A percentile compares a stretch with the other conserved stretches of the same genome.
Evolutionary conservation across 2,888 invertebrate species (phyloP).

Genomic region (Dryadula phaetusa): DNA sequence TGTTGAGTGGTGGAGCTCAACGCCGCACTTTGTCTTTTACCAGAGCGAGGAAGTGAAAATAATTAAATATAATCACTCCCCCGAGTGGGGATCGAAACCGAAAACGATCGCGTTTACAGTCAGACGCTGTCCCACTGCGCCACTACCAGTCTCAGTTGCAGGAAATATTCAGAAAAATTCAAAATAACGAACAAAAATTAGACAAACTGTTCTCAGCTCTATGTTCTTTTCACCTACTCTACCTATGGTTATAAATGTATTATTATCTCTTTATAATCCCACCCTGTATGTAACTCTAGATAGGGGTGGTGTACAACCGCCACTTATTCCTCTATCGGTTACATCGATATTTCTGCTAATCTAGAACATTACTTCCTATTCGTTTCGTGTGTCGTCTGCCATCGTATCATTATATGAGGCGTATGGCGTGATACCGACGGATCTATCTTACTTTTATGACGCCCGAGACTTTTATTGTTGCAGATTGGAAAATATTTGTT

Average conservation of each 20-base stretch:
- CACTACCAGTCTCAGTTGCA: too few relatives aligned
- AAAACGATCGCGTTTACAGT: too few relatives aligned
- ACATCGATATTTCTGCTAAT: slow-evolving; percentile 41
- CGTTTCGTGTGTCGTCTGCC: slow-evolving; percentile 34
- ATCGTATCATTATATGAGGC: slow-evolving; percentile 39
- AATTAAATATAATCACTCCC: too few relatives aligned
- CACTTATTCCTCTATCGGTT: slow-evolving; percentile 27
- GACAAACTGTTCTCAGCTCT: too few relatives aligned
- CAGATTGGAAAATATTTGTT: slow-evolving; percentile 29
- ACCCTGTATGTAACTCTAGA: background rate
- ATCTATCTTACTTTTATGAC: slow-evolving; percentile 32
- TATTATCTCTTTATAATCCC: slow-evolving; percentile 16
- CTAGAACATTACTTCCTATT: slow-evolving; percentile 45
- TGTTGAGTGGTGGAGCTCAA: too few relatives aligned
- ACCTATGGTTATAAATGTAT: background rate
- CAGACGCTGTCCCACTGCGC: too few relatives aligned
- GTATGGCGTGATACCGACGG: slow-evolving; percentile 34
- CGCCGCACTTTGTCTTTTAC: too few relatives aligned
- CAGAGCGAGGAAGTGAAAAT: too few relatives aligned
- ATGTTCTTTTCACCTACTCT: too few relatives aligned
- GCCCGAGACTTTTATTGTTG: slow-evolving; percentile 22
- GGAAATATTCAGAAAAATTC: too few relatives aligned
- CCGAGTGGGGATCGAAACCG: too few relatives aligned
- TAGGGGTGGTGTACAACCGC: background rate
- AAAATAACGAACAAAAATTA: too few relatives aligned